Evolutionary conservation across 2,888 invertebrate species (phyloP).

Genomic region (Steinernema scapterisci): DNA sequence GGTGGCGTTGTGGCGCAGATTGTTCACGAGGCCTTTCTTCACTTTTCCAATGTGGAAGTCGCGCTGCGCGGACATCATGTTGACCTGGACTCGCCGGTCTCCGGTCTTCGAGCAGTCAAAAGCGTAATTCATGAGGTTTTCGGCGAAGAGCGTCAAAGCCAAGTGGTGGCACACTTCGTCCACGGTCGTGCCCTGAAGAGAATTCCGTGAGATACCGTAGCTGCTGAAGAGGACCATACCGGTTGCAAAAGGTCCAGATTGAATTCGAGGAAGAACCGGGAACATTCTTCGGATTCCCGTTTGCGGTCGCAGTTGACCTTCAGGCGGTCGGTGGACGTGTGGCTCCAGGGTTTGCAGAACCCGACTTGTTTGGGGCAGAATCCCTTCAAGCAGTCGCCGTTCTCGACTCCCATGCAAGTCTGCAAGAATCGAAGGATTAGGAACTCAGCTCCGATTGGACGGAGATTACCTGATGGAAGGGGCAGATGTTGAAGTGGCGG

Average conservation of each 20-base stretch:
- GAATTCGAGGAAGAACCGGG: slow-evolving; percentile 19
- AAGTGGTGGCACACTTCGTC: slow-evolving; percentile 18
- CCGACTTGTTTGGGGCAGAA: neutral
- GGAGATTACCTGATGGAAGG: slow-evolving; percentile 1
- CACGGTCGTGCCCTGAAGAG: slow-evolving; percentile 9
- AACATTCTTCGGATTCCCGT: slow-evolving; percentile 13
- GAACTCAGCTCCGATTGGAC: neutral
- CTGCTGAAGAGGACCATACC: too few relatives aligned
- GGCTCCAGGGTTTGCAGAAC: slow-evolving; percentile 25
- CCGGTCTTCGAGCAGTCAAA: neutral
- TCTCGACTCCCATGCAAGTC: neutral
- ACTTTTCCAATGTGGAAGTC: slow-evolving; percentile 27
- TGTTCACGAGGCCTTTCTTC: slow-evolving; percentile 5
- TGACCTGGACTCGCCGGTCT: neutral
- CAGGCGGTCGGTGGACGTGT: neutral
- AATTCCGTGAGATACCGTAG: too few relatives aligned
- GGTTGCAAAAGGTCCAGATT: neutral
- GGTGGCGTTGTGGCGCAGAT: slow-evolving; percentile 25
- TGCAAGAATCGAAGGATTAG: too few relatives aligned
- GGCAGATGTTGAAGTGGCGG: neutral
- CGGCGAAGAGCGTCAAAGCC: slow-evolving; percentile 25
- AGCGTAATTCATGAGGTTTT: slow-evolving; percentile 11
- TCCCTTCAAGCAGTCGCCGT: neutral
- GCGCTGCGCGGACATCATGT: slow-evolving; percentile 25
- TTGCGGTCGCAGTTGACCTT: neutral